Evolutionary conservation across 2,113 vertebrate species (phyloP).

Genomic region (Hippocampus mohnikei): DNA sequence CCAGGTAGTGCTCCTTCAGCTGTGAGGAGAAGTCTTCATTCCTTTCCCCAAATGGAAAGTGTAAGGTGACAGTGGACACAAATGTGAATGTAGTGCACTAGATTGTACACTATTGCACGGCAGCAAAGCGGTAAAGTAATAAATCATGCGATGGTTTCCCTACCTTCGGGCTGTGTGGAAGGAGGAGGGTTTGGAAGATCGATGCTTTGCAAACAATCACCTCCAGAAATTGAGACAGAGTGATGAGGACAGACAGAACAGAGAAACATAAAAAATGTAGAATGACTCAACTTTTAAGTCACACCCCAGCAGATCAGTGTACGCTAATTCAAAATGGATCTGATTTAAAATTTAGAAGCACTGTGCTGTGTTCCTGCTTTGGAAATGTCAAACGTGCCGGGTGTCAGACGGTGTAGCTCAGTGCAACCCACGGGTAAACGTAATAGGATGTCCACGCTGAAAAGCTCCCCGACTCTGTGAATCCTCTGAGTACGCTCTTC

Average conservation of each 20-base stretch:
- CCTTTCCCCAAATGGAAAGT: neutral
- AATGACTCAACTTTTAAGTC: slow-evolving; percentile 44
- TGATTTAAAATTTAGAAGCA: slow-evolving; percentile 8
- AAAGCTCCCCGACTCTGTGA: slow-evolving; percentile 42
- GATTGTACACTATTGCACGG: slow-evolving; percentile 2
- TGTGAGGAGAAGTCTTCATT: neutral
- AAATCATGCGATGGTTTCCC: slow-evolving; percentile 13
- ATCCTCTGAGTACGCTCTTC: slow-evolving; percentile 43
- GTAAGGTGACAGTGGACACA: neutral
- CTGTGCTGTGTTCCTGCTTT: neutral
- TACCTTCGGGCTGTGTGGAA: slow-evolving; percentile 12
- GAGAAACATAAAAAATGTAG: neutral
- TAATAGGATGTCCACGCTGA: slow-evolving; percentile 49
- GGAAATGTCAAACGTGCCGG: slow-evolving; percentile 5
- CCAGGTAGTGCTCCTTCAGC: neutral
- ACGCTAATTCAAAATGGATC: slow-evolving; percentile 12
- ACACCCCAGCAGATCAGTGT: slow-evolving; percentile 39
- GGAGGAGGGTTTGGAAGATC: slow-evolving; percentile 9
- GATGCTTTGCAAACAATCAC: slow-evolving; percentile 26
- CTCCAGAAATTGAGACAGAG: slow-evolving; percentile 4
- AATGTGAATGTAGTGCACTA: neutral
- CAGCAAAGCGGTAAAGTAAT: slow-evolving; percentile 4
- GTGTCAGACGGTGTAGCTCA: neutral
- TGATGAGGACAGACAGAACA: neutral
- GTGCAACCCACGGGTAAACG: slow-evolving; percentile 26